Evolutionary conservation across 1,140 invertebrate genomes (phyloP).

Genomic region (Pteromalus puparum): DNA sequence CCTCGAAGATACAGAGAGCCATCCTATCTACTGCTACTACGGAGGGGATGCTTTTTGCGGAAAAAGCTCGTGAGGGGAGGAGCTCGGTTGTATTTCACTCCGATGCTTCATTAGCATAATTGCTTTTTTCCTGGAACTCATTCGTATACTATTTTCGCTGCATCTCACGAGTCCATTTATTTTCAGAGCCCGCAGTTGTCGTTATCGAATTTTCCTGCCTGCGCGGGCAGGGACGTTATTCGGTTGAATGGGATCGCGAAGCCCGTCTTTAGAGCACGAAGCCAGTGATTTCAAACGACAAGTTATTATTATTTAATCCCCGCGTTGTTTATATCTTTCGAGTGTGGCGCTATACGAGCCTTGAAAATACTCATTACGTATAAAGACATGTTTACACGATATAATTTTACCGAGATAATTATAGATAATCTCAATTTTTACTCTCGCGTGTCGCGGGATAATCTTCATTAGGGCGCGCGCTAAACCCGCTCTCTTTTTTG

Average conservation of each 20-base stretch:
- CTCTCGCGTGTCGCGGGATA: conserved; percentile 10
- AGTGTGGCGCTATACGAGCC: not conserved
- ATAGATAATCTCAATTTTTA: conserved; percentile 15
- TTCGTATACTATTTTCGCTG: not conserved
- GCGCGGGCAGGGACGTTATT: not conserved
- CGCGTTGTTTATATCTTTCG: not conserved
- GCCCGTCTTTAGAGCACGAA: not conserved
- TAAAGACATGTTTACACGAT: conserved; percentile 31
- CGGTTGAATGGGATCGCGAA: not conserved
- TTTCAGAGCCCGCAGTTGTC: not conserved
- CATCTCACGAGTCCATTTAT: not conserved
- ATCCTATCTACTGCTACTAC: too few relatives aligned
- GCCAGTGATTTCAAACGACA: not conserved
- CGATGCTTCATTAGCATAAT: not conserved
- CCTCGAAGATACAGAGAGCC: too few relatives aligned
- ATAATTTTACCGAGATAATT: conserved; percentile 31
- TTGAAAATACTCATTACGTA: not conserved
- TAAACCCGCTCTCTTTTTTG: conserved; percentile 6
- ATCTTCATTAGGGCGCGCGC: conserved; percentile 17
- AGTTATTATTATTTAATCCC: not conserved
- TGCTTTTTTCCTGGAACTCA: not conserved
- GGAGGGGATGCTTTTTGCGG: not conserved
- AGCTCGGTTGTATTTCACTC: not conserved
- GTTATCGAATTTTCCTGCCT: not conserved
- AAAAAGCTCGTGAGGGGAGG: not conserved